phyloP scores from a whole-genome alignment of 2,113 vertebrate genomes.

The Fregetta grallaria region DNA sequence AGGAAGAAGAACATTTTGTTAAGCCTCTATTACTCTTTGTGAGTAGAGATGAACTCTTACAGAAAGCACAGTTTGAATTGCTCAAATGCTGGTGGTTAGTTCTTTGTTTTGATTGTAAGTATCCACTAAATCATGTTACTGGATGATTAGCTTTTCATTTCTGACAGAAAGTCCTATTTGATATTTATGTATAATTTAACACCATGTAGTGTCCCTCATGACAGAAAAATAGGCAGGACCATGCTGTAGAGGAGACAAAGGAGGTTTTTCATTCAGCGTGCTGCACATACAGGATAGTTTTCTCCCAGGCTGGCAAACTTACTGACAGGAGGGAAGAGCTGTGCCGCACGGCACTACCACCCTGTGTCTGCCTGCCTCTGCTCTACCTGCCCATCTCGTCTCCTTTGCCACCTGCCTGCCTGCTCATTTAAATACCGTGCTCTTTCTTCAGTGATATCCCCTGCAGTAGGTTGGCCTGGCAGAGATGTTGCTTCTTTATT shows the following conservation, averaged over 20 bases:
- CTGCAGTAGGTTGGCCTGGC: background rate
- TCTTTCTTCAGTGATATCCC: background rate
- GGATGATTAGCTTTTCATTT: slow-evolving; percentile 35
- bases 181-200: background rate
- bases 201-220: background rate
- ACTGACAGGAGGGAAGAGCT: background rate
- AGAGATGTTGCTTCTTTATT: background rate
- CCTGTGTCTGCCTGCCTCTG: background rate
- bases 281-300: background rate
- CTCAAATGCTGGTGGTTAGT: background rate
- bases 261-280: background rate
- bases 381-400: background rate
- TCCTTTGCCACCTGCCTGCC: background rate
- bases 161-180: background rate
- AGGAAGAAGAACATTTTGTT: slow-evolving; percentile 33
- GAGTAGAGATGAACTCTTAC: background rate
- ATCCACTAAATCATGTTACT: slow-evolving; percentile 3
- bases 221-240: background rate
- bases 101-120: slow-evolving; percentile 27
- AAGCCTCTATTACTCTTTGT: background rate
- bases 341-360: rapidly evolving
- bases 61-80: slow-evolving; percentile 4
- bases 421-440: background rate
- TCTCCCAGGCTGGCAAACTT: background rate
- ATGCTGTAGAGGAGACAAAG: background rate